These are phyloP conservation scores for Agrenia bidenticulata DNA, from an alignment of 2,888 invertebrate species.

Conservation along the genomic window DNA sequence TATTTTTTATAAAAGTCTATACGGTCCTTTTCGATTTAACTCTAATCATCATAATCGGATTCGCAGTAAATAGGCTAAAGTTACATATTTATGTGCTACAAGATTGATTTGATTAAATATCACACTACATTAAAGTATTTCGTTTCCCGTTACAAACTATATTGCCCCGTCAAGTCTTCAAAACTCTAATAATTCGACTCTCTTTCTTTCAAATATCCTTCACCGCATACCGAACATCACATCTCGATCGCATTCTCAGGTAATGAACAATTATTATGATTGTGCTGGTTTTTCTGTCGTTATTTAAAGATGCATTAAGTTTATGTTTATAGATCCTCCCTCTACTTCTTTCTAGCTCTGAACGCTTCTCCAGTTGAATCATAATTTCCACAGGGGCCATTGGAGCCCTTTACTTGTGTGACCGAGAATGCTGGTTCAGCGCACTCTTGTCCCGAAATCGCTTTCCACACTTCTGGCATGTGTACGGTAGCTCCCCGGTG, in stretches of 20 bases:
- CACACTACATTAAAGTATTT: constrained; percentile 19
- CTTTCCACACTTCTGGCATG: constrained; percentile 49
- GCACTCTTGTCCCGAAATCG: constrained; percentile 50
- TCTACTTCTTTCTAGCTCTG: too few relatives aligned
- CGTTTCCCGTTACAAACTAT: constrained; percentile 9
- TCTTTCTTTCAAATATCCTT: neutral
- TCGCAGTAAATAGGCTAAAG: too few relatives aligned
- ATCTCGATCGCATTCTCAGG: neutral
- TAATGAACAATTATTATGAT: neutral
- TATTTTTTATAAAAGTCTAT: neutral
- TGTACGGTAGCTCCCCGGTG: constrained; percentile 47
- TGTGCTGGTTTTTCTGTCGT: too few relatives aligned
- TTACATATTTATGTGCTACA: neutral
- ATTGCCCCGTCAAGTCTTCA: constrained; percentile 15
- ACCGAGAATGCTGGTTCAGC: constrained; percentile 49
- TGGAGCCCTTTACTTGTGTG: constrained; percentile 51
- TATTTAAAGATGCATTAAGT: too few relatives aligned
- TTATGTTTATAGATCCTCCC: too few relatives aligned
- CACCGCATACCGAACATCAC: neutral
- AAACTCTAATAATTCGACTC: constrained; percentile 8
- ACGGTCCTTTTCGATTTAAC: neutral
- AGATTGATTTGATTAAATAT: constrained; percentile 3
- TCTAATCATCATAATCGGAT: too few relatives aligned
- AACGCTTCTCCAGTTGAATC: neutral
- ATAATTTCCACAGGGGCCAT: too few relatives aligned